Base-by-base conservation (phyloP, 2,888 invertebrate species). In the Vannuccia rotundouncinata region DNA sequence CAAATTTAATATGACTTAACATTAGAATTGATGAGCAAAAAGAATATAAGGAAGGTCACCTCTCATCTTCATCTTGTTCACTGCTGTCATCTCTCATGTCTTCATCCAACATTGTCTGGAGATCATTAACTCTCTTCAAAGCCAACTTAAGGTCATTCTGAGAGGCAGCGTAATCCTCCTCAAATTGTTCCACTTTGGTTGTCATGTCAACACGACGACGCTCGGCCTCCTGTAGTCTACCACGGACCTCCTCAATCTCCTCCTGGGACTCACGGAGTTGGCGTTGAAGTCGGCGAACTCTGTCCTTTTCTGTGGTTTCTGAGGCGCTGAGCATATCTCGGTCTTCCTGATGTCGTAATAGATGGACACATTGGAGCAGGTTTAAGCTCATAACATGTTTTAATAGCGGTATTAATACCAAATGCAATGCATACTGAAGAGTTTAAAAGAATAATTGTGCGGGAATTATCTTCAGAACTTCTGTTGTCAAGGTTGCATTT, bases 51-150 rank as follows among this genome's bases (percentile, higher is more conserved):
- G n/a, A n/a, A 45, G 5, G 10, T 45, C 45, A 45, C 45, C 45
- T 45, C 45, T 45, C 45, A 45, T 80, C 80, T 2, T 29, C 29
- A 30, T 82, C 82, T 22, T 76, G 66, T 22, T 81, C 81, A 27
- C 85, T 86, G 82, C 84, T 85, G 78, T 85, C 86, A 31, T 77
- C 77, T n/a, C 1, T 29, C 79, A 86, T 82, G 79, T 86, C 88
- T 27, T 88, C 95, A 83, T 95, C 94, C 87, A 96, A 93, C 82
- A 95, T 95, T 85, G 93, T 92, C 87, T 95, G 95, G 82, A 97
- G 89, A 86, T 95, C 95, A 75, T 94, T 92, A 84, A 95, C 95
- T 82, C 96, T 91, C 83, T 95, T 92, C 81, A 95, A 90, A 1
- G 96, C 95, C 79, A 95, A 90, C 78, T 94, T 91, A 73, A 96